Evolutionary conservation across 2,113 vertebrate species (phyloP), one percentile per base, ranked within the genome.

Genomic region (Arenaria interpres): DNA sequence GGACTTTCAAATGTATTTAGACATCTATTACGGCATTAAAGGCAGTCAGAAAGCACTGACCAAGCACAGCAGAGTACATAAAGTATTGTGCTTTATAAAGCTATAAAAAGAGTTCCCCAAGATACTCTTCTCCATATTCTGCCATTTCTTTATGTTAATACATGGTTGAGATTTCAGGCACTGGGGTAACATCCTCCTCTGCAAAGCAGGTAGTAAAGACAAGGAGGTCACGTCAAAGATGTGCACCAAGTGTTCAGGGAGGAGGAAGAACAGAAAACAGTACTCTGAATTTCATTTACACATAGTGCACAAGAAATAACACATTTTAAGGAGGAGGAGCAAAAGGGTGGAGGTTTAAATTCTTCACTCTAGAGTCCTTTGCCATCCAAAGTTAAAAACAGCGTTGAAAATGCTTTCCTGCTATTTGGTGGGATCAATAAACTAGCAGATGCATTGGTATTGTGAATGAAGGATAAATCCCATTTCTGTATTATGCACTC

Each of bases 31-130:
- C 3, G 10, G 37, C 51, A 81, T 64, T 46, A 95, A 90, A 90
- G 45, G 64, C 46, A 88, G 72, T 51, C 72, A 84, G 91, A 96
- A 97, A 96, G 60, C 25, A 69, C 39, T 60, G 74, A 84, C 23
- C 30, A 92, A 88, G 84, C 71, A 85, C 50, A 73, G 23, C 35
- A 56, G 28, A 80, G 22, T 63, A 88, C 12, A 63, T 56, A 51
- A 95, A 88, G 16, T 14, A 82, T 5, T 73, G 43, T 54, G 54
- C 57, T 86, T 85, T 54, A 85, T 41, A 74, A 86, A 93, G 86
- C 90, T 80, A 72, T 74, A 85, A 51, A 35, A 60, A 54, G 37
- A 79, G 46, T 57, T 93, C 32, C 68, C 37, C 23, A 60, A 87
- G 71, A 81, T 30, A 71, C 28, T 74, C 71, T 88, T 92, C 33